These are phyloP conservation scores for Halocynthia roretzi DNA, from an alignment of 23 tunicate genomes.

Conservation along the genomic window DNA sequence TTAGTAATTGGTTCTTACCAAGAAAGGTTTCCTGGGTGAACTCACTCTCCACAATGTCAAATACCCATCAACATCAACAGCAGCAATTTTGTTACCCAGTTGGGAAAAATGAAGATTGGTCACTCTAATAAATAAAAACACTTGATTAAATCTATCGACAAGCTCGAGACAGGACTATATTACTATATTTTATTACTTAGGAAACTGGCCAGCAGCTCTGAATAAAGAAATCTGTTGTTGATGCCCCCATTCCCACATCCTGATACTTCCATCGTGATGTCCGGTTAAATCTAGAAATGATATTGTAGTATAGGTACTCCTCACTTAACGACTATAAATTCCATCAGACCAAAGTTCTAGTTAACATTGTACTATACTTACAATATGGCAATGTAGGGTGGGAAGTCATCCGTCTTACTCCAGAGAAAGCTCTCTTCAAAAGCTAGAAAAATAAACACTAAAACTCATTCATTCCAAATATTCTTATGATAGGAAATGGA, in stretches of 20 bases:
- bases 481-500: not conserved
- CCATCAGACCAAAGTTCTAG: not conserved
- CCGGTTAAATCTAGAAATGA: slow-evolving; percentile 47
- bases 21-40: slow-evolving; percentile 31
- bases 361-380: not conserved
- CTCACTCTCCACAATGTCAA: slow-evolving; percentile 82
- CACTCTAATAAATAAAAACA: slow-evolving; percentile 13
- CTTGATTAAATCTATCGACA: too few species aligned
- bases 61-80: slow-evolving; percentile 84
- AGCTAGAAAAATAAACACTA: slow-evolving; percentile 14
- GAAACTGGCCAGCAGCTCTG: slow-evolving; percentile 40
- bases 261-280: slow-evolving; percentile 59
- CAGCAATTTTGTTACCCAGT: slow-evolving; percentile 70
- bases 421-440: slow-evolving; percentile 42
- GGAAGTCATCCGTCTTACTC: slow-evolving; percentile 62
- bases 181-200: slow-evolving; percentile 15
- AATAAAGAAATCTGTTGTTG: slow-evolving; percentile 77
- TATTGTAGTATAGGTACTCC: not conserved
- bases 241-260: slow-evolving; percentile 99
- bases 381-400: slow-evolving; percentile 93
- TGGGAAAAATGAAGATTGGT: slow-evolving; percentile 63
- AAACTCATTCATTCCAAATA: too few species aligned
- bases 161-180: too few species aligned
- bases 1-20: slow-evolving; percentile 10
- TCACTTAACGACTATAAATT: not conserved